A percentile compares a stretch with the other conserved stretches of the same genome.
phyloP scores from a whole-genome alignment of 2,113 vertebrate genomes.

The Dendropsophus ebraccatus region DNA sequence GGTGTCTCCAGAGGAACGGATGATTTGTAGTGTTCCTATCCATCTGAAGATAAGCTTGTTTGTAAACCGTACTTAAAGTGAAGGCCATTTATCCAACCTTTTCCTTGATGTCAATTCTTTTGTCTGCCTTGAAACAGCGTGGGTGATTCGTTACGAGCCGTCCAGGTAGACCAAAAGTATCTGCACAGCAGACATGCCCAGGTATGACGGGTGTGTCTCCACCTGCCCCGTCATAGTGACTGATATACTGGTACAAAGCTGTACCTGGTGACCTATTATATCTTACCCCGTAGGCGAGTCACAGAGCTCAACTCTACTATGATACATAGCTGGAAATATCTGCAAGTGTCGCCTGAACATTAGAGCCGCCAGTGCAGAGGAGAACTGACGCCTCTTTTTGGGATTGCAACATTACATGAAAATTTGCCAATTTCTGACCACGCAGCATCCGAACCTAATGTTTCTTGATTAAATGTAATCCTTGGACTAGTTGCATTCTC shows the following conservation, averaged over 20 bases:
- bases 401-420: too few relatives aligned
- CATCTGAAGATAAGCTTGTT: conserved; percentile 44
- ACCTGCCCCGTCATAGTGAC: conserved; percentile 43
- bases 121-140: conserved; percentile 19
- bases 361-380: not conserved
- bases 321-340: not conserved
- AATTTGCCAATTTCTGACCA: too few relatives aligned
- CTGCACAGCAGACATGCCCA: not conserved
- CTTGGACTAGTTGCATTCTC: too few relatives aligned
- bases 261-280: conserved; percentile 36
- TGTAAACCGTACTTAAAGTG: conserved; percentile 29
- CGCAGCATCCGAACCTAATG: too few relatives aligned
- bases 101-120: conserved; percentile 16
- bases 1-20: conserved; percentile 32
- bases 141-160: not conserved
- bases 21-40: conserved; percentile 45
- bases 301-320: not conserved
- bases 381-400: not conserved
- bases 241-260: conserved; percentile 26
- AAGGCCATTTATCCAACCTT: conserved; percentile 37
- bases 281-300: conserved; percentile 6
- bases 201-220: conserved; percentile 27
- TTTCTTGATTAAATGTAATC: too few relatives aligned
- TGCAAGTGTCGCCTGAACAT: not conserved
- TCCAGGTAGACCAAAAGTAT: conserved; percentile 5